Conservation (phyloP, 2,888 invertebrate genomes). For the Athetis lepigone region DNA sequence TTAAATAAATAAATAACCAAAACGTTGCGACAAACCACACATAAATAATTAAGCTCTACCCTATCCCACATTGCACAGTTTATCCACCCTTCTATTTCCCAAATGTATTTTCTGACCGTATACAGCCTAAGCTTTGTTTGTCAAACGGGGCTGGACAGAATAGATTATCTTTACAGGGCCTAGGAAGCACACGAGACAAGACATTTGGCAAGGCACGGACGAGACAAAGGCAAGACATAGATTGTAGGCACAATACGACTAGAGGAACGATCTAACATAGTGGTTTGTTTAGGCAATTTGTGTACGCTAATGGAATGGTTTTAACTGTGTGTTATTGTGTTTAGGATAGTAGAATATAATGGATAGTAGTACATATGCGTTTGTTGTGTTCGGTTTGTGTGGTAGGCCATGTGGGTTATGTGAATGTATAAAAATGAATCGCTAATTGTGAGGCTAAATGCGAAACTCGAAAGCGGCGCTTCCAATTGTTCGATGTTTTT, state of each 20-base stretch:
- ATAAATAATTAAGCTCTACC: no score
- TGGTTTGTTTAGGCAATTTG: constrained; percentile 9
- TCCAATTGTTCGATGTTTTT: no score
- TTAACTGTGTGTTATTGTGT: neutral
- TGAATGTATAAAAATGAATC: no score
- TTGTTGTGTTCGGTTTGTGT: neutral
- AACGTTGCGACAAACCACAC: no score
- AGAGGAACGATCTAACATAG: no score
- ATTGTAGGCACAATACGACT: constrained; percentile 4
- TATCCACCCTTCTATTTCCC: constrained; percentile 3
- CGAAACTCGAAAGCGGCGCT: no score
- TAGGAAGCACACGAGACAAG: constrained; percentile 37
- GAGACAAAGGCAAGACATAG: constrained; percentile 20
- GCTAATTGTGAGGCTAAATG: no score
- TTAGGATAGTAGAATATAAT: neutral
- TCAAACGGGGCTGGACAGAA: constrained; percentile 20
- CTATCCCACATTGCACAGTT: no score
- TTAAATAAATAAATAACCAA: no score
- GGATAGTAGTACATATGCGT: no score
- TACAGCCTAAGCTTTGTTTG: constrained; percentile 31
- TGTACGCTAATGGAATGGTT: neutral
- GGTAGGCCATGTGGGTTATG: neutral
- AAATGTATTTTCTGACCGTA: constrained; percentile 18
- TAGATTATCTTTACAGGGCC: constrained; percentile 26
- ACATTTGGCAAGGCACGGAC: constrained; percentile 28